Percentiles rank a stretch among this genome's conserved stretches.
Conservation (phyloP, 2,797 vertebrate species). For the Bradypodion pumilum region DNA sequence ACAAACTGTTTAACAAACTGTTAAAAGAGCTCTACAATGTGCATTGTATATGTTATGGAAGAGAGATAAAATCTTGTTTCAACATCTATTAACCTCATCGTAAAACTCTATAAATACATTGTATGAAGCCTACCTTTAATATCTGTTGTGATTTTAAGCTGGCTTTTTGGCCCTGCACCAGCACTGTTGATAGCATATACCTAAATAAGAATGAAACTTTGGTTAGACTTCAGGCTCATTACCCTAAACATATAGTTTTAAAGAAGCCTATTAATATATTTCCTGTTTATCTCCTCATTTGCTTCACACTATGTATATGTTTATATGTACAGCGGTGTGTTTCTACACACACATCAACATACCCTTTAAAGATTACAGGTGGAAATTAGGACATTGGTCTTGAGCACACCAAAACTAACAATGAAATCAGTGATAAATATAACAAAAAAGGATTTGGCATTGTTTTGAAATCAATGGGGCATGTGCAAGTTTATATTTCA, state of each 20-base stretch:
- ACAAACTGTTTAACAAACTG: too few relatives aligned
- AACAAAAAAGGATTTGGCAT: too few relatives aligned
- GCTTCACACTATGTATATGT: too few relatives aligned
- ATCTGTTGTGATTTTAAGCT: constrained; percentile 89
- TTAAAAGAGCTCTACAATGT: neutral
- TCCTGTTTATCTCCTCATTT: neutral
- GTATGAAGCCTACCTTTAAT: constrained; percentile 85
- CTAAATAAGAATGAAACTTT: constrained; percentile 62
- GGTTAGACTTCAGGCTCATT: constrained; percentile 13
- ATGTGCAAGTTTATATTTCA: too few relatives aligned
- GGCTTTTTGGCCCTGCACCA: constrained; percentile 88
- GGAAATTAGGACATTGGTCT: neutral
- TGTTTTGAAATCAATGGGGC: neutral
- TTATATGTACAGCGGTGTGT: neutral
- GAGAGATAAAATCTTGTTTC: neutral
- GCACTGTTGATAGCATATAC: constrained; percentile 92
- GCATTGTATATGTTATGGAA: neutral
- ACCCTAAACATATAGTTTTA: neutral
- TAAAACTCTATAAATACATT: neutral
- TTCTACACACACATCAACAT: neutral
- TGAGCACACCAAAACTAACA: neutral
- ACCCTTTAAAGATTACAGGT: neutral
- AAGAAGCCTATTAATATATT: neutral
- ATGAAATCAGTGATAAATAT: neutral
- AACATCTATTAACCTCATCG: neutral